These are phyloP conservation scores for Progne subis DNA, from an alignment of 2,113 vertebrate species.

Conservation along the genomic window DNA sequence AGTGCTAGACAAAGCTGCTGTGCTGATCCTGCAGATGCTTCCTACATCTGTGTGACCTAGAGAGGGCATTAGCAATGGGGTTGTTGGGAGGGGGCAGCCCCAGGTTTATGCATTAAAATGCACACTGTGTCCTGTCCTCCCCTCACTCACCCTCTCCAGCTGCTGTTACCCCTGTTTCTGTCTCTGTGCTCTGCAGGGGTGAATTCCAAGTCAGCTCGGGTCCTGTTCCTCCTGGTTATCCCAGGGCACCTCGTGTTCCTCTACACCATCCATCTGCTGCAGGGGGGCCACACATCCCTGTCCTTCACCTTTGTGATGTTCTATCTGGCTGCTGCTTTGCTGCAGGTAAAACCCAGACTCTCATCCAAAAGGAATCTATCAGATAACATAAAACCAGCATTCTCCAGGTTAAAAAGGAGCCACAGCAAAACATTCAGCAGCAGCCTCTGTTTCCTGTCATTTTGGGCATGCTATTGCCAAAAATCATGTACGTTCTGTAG, in stretches of 20 bases:
- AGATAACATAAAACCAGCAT: not conserved
- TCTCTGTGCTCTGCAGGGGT: slow-evolving; percentile 76
- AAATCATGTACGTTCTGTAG: not conserved
- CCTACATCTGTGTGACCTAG: not conserved
- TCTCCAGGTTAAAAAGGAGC: not conserved
- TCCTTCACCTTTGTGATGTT: slow-evolving; percentile 80
- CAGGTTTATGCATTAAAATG: not conserved
- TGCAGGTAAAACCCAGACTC: slow-evolving; percentile 83
- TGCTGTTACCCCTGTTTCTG: not conserved
- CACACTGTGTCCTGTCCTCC: not conserved
- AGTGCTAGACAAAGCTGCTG: slow-evolving; percentile 24
- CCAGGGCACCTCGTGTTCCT: slow-evolving; percentile 93
- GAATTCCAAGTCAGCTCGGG: slow-evolving; percentile 89
- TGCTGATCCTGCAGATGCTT: not conserved
- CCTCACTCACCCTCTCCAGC: not conserved
- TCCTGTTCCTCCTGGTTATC: slow-evolving; percentile 88
- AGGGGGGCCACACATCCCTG: slow-evolving; percentile 79
- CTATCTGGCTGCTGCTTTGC: slow-evolving; percentile 86
- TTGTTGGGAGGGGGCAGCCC: not conserved
- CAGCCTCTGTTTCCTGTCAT: not conserved
- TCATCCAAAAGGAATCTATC: not conserved
- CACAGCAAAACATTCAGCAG: not conserved
- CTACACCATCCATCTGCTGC: slow-evolving; percentile 84
- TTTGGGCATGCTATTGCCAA: not conserved
- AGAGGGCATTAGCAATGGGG: not conserved